Evolutionary conservation across 2,113 vertebrate genomes (phyloP).

Genomic region (Semnornis frantzii): DNA sequence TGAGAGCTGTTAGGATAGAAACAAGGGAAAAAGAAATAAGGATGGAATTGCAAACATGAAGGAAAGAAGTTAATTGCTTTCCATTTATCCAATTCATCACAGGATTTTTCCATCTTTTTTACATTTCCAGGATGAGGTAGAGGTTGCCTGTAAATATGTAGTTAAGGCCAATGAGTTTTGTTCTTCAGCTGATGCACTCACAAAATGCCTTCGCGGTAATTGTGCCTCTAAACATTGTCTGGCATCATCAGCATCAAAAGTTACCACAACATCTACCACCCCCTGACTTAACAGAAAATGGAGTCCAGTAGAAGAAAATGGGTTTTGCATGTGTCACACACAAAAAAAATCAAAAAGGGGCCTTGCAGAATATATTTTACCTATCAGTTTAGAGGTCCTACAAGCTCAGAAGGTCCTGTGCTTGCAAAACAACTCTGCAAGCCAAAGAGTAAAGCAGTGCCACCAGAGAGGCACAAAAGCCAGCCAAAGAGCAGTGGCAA

Average conservation of each 20-base stretch:
- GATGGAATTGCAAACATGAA: slow-evolving; percentile 26
- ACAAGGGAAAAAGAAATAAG: neutral
- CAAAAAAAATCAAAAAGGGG: neutral
- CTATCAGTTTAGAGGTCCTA: neutral
- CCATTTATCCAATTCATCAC: slow-evolving; percentile 31
- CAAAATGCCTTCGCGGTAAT: slow-evolving; percentile 40
- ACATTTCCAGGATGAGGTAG: neutral
- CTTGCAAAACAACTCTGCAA: neutral
- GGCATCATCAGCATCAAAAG: slow-evolving; percentile 59
- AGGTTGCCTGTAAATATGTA: slow-evolving; percentile 23
- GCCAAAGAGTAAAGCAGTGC: neutral
- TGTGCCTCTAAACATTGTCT: slow-evolving; percentile 68
- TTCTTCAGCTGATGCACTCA: neutral
- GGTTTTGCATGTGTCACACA: neutral
- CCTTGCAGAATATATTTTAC: neutral
- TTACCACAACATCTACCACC: slow-evolving; percentile 1
- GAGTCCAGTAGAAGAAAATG: slow-evolving; percentile 36
- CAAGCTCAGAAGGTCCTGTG: neutral
- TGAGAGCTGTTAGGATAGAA: slow-evolving; percentile 17
- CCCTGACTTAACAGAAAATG: slow-evolving; percentile 26
- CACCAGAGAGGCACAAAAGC: neutral
- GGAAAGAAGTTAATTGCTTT: slow-evolving; percentile 40
- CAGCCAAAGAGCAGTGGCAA: neutral
- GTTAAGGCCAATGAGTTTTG: slow-evolving; percentile 24
- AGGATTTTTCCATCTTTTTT: slow-evolving; percentile 11